Conservation (phyloP, 2,888 invertebrate species). For the Hyposoter dolosus region DNA sequence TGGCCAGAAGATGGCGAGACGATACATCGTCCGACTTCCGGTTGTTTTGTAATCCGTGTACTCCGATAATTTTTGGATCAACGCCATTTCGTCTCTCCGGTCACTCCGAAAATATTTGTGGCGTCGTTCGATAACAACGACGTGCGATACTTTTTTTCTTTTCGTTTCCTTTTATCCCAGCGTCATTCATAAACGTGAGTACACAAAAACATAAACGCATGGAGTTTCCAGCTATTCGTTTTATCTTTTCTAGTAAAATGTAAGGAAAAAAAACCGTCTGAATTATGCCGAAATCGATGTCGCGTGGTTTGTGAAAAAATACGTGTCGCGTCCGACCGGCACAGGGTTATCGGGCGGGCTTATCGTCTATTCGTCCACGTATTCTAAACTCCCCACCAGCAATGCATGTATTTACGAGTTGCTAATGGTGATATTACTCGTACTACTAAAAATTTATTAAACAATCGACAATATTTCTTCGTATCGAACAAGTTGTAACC, state of each 20-base stretch:
- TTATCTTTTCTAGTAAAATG: not conserved
- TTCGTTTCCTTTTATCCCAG: conserved; percentile 58
- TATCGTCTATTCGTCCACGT: conserved; percentile 41
- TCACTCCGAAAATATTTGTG: conserved; percentile 49
- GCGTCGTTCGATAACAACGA: conserved; percentile 56
- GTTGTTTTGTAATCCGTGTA: not conserved
- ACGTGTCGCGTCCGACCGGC: conserved; percentile 55
- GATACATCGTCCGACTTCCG: conserved; percentile 37
- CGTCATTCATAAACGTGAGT: conserved; percentile 69
- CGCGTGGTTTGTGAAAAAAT: conserved; percentile 33
- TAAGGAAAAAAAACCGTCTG: not conserved
- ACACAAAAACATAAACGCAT: conserved; percentile 23
- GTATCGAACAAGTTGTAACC: conserved; percentile 7
- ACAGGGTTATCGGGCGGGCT: conserved; percentile 48
- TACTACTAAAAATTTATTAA: not conserved
- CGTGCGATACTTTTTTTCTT: conserved; percentile 62
- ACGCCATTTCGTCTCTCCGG: conserved; percentile 59
- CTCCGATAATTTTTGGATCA: conserved; percentile 26
- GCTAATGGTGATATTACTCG: conserved; percentile 3
- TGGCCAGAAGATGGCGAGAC: conserved; percentile 43
- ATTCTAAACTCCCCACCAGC: conserved; percentile 1
- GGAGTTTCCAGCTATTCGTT: not conserved
- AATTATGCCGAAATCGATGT: conserved; percentile 13
- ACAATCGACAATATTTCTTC: conserved; percentile 36
- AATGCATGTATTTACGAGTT: conserved; percentile 23